Evolutionary conservation across 2,888 invertebrate genomes (phyloP).

Genomic region (Leptinotarsa peninsularis): DNA sequence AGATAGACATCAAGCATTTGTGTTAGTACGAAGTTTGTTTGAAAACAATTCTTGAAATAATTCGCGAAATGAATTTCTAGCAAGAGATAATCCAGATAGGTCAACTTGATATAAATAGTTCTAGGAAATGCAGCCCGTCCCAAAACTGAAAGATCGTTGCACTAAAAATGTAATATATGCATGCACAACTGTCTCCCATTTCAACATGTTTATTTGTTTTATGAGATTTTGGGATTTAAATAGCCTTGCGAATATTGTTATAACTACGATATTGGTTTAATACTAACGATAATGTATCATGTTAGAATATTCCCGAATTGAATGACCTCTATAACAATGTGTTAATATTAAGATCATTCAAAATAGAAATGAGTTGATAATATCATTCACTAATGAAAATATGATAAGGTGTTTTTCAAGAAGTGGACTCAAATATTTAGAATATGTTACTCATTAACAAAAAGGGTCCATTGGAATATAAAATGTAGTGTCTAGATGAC

Average conservation of each 20-base stretch:
- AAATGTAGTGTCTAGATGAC: too few species aligned
- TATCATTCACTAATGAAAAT: too few species aligned
- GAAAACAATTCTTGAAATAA: constrained; percentile 10
- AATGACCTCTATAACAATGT: too few species aligned
- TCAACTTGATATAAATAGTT: constrained; percentile 44
- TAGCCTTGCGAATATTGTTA: constrained; percentile 8
- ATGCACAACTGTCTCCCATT: constrained; percentile 25
- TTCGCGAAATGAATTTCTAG: constrained; percentile 3
- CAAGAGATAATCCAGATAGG: constrained; percentile 21
- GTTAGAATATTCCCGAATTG: too few species aligned
- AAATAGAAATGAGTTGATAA: too few species aligned
- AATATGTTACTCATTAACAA: too few species aligned
- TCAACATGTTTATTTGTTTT: constrained; percentile 31
- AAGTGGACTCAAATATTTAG: too few species aligned
- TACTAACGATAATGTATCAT: neutral
- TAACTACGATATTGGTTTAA: neutral
- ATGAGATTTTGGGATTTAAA: constrained; percentile 2
- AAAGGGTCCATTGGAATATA: too few species aligned
- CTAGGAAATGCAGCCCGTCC: constrained; percentile 45
- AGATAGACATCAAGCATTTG: neutral
- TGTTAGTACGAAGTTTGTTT: neutral
- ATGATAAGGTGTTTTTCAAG: too few species aligned
- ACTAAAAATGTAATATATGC: constrained; percentile 39
- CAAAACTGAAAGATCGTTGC: constrained; percentile 35
- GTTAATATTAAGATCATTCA: too few species aligned